These are phyloP conservation scores for Endomychus coccineus DNA, from an alignment of 2,888 invertebrate species.

Conservation along the genomic window DNA sequence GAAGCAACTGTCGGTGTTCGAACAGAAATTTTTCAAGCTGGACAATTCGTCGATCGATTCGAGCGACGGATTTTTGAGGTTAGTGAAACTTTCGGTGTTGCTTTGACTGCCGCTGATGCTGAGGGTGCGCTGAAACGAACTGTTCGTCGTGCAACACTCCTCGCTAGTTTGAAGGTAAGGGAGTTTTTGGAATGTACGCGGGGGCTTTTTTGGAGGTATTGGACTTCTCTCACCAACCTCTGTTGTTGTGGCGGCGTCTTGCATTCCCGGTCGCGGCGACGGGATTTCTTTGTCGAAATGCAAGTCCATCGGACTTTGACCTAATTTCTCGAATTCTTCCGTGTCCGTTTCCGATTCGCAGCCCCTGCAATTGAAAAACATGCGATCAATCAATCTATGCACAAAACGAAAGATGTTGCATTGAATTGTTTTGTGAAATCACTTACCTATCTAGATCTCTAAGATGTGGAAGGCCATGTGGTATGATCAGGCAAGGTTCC, in stretches of 20 bases:
- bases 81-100: constrained; percentile 38
- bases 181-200: constrained; percentile 39
- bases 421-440: not conserved
- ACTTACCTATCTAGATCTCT: constrained; percentile 40
- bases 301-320: constrained; percentile 51
- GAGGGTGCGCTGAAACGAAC: constrained; percentile 36
- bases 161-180: constrained; percentile 18
- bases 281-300: constrained; percentile 43
- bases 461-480: constrained; percentile 37
- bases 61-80: constrained; percentile 39
- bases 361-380: constrained; percentile 46
- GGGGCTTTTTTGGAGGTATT: constrained; percentile 44
- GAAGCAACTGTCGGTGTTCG: constrained; percentile 37
- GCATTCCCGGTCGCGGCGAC: constrained; percentile 45
- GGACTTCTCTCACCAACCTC: constrained; percentile 49
- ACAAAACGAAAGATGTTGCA: constrained; percentile 8
- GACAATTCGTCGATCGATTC: constrained; percentile 41
- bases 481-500: constrained; percentile 34
- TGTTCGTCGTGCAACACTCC: constrained; percentile 18
- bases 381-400: constrained; percentile 1
- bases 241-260: constrained; percentile 51
- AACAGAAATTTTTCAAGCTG: constrained; percentile 34
- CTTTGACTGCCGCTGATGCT: constrained; percentile 36
- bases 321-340: constrained; percentile 75
- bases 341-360: constrained; percentile 77